Base-by-base conservation (phyloP, 2,797 vertebrate genomes). In the Ciconia nigra region DNA sequence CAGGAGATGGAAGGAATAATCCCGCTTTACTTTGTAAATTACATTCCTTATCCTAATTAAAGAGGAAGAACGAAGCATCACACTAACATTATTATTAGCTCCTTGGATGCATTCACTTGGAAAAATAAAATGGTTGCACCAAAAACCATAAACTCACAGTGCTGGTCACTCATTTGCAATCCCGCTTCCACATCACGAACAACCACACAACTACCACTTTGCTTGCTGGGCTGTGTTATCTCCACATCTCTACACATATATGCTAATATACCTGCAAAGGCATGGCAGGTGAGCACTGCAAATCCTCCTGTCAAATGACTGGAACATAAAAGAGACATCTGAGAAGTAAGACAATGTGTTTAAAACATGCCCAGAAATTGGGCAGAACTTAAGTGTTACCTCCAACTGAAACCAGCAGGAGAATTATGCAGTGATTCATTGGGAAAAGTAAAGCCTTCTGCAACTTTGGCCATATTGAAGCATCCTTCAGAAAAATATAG, bases 131-230 rank as follows among this genome's bases (percentile, higher is more conserved):
- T 1, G 6, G 24, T 51, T 80, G 20, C 33, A 88, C 21, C 35
- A 62, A 46, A 61, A 66, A 18, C 29, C 10, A 61, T 12, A 66
- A 84, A 63, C 10, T 58, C 9, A 18, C 20, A 35, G 58, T 13
- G 42, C 39, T 79, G 67, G 61, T 59, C 66, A 76, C 25, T 54
- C 25, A 41, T 49, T 10, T 76, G 51, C 41, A 89, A 39, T 33
- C 74, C 67, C 0, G 1, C 5, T 77, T 78, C 33, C 79, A 21
- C 12, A 44, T 18, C 46, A 67, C 0, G 0, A 87, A 51, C 51
- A 87, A 80, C 5, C 37, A 39, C 37, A 39, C 37, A 39, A 39
- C 37, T 39, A 39, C 37, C 59, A 52, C 55, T 87, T 47, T 5
- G 2, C 46, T 69, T 62, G 29, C 80, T 85, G 49, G 57, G 67